Evolutionary conservation across 2,797 vertebrate genomes (phyloP).

Genomic region (Pseudopleuronectes americanus): DNA sequence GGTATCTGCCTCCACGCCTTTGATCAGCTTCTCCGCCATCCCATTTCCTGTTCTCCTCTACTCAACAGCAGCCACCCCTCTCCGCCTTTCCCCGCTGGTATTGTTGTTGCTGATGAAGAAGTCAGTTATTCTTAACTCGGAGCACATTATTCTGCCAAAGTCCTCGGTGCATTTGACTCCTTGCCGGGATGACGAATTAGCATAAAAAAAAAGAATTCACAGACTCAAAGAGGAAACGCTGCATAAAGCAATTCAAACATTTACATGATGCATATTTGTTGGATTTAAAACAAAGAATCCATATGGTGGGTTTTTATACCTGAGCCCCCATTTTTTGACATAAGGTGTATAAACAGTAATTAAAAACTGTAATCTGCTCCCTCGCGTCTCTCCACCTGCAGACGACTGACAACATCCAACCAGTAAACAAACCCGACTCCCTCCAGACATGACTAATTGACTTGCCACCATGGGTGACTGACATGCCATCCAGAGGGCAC

Average conservation of each 20-base stretch:
- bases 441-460: slow-evolving; percentile 87
- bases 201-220: slow-evolving; percentile 4
- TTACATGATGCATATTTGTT: not conserved
- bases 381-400: slow-evolving; percentile 21
- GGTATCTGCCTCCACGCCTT: slow-evolving; percentile 57
- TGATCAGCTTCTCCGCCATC: slow-evolving; percentile 53
- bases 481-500: slow-evolving; percentile 84
- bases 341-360: slow-evolving; percentile 22
- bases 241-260: not conserved
- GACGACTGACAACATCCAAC: slow-evolving; percentile 37
- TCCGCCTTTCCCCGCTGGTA: slow-evolving; percentile 5
- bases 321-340: not conserved
- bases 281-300: slow-evolving; percentile 7
- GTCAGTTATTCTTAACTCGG: slow-evolving; percentile 25
- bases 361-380: slow-evolving; percentile 39
- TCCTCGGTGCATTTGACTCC: slow-evolving; percentile 1
- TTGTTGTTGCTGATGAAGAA: slow-evolving; percentile 15
- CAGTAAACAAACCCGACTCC: slow-evolving; percentile 48
- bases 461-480: slow-evolving; percentile 90
- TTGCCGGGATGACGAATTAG: slow-evolving; percentile 11
- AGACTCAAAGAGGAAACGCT: slow-evolving; percentile 9
- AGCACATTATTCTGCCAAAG: slow-evolving; percentile 17
- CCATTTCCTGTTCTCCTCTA: slow-evolving; percentile 21
- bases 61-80: slow-evolving; percentile 14
- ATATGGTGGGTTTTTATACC: not conserved